Base-by-base conservation (phyloP, 1,140 invertebrate genomes). In the Drosophila parabipectinata region DNA sequence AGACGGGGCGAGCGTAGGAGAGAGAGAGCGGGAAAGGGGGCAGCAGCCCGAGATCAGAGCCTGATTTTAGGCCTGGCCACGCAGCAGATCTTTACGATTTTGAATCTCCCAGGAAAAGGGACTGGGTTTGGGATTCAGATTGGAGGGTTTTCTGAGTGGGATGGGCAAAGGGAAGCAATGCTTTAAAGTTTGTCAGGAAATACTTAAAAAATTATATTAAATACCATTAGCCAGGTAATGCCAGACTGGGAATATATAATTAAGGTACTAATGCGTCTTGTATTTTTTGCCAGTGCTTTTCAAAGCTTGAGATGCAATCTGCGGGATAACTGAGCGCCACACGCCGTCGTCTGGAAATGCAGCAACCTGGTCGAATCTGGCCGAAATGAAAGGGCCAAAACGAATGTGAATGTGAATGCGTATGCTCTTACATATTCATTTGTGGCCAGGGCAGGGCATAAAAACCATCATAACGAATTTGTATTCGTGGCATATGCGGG, bases 81-180 rank as follows among this genome's bases (percentile, higher is more conserved):
- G 83, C 83, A 88, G 83, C 62, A 83, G 84, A 88, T 88, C 84
- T 88, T 88, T 73, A 89, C 84, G 79, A 88, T 88, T 82, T 77
- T 66, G 72, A 73, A 77, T 83, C 79, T 82, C 56, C 55, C 51
- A 30, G 18, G 44, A 45, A 39, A 15, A 34, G 32, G 15, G 2
- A 39, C 21, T 4, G 28, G 18, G 15, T 28, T 30, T 37, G 45
- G 50, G 6, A 30, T 0, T 30, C 0, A 30, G 28, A 30, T 30
- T 8, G 28, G 32, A 34, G 32, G 12, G 3, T 37, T 34, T 32
- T 34, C 3, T 9, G 30, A 64, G 72, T 66, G 75, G 44, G 15
- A 21, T 10, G 44, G 61, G 41, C 26, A n/a, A 24, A 12, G 50
- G 26, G 14, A 26, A 41, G 14, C 6, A 8, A 18, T 4, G 41